These are phyloP conservation scores for Pterostichus niger DNA, from an alignment of 2,888 invertebrate species.

Conservation along the genomic window DNA sequence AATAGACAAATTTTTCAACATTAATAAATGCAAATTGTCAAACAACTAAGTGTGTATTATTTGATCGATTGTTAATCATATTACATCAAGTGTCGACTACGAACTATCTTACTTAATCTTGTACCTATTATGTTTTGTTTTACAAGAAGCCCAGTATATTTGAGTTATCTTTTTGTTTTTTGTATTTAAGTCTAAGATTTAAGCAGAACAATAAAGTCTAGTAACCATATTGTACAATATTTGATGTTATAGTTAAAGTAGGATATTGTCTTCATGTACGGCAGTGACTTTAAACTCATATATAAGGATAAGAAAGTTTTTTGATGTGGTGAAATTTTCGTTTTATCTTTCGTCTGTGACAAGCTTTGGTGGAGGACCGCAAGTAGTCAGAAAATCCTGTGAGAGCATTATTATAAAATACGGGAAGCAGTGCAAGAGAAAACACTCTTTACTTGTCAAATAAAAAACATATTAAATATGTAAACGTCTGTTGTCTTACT, in stretches of 20 bases:
- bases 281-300: slow-evolving; percentile 8
- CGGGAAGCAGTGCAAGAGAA: neutral
- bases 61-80: no score
- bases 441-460: slow-evolving; percentile 36
- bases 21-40: no score
- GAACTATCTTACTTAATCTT: no score
- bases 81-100: no score
- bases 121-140: no score
- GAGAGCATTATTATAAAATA: slow-evolving; percentile 54
- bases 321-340: slow-evolving; percentile 27
- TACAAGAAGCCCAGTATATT: neutral
- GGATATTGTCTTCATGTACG: slow-evolving; percentile 1
- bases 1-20: no score
- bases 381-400: slow-evolving; percentile 32
- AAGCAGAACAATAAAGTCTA: slow-evolving; percentile 2
- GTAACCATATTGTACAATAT: neutral
- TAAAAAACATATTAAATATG: slow-evolving; percentile 49
- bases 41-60: no score
- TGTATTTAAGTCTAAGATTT: neutral
- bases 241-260: slow-evolving; percentile 36
- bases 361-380: slow-evolving; percentile 42
- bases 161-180: neutral
- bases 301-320: slow-evolving; percentile 42
- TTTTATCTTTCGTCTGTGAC: slow-evolving; percentile 24
- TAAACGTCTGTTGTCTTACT: slow-evolving; percentile 44